A percentile compares a stretch with the other conserved stretches of the same genome.
phyloP scores from a whole-genome alignment of 2,797 vertebrate genomes.

The Acipenser transmontanus region DNA sequence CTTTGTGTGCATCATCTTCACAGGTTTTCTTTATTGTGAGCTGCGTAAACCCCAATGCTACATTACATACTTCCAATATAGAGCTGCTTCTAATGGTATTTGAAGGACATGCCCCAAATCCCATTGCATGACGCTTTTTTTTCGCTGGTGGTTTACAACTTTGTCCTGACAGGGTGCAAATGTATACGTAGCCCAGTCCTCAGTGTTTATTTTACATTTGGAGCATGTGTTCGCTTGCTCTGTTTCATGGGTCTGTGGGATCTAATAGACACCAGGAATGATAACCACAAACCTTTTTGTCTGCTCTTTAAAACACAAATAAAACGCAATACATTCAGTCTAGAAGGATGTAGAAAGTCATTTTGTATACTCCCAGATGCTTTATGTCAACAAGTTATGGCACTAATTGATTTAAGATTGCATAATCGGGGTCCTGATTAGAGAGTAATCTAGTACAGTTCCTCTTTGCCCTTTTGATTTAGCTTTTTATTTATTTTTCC shows the following conservation, averaged over 20 bases:
- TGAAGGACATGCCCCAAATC: no score
- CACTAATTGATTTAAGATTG: constrained; percentile 62
- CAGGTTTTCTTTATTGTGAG: no score
- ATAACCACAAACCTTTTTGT: constrained; percentile 28
- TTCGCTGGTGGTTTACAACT: background rate
- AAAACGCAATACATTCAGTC: background rate
- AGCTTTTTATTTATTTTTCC: constrained; percentile 61
- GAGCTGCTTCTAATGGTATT: no score
- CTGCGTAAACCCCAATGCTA: no score
- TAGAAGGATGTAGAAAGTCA: constrained; percentile 38
- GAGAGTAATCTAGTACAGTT: constrained; percentile 42
- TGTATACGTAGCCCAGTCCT: background rate
- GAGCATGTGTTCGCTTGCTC: background rate
- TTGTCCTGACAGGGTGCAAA: background rate
- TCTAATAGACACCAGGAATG: constrained; percentile 34
- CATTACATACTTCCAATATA: no score
- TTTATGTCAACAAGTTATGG: constrained; percentile 48
- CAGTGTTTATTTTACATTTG: background rate
- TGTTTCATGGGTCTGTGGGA: constrained; percentile 25
- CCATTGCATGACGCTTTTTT: background rate
- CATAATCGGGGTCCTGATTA: constrained; percentile 61
- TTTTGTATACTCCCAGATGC: constrained; percentile 51
- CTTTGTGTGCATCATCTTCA: no score
- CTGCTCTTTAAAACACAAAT: constrained; percentile 14
- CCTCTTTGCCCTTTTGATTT: constrained; percentile 52